Evolutionary conservation across 2,888 invertebrate genomes (phyloP), one percentile per base, ranked within the genome.

Genomic region (Amaurobius ferox): DNA sequence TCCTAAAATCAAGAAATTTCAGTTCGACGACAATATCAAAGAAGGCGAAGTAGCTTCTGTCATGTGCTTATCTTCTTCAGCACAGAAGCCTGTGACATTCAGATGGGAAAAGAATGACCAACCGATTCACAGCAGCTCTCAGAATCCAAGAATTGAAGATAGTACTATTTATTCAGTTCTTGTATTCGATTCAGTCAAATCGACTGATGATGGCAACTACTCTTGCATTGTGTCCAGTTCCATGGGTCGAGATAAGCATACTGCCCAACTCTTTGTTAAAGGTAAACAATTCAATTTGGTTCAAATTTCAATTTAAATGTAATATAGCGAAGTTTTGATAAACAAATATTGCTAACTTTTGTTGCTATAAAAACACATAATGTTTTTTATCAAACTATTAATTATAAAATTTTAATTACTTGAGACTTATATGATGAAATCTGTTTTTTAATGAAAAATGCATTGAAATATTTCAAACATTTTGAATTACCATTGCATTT

Each of bases 201-300:
- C 48, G 0, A 23, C 30, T 0, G 78, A 79, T 55, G 68, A 77
- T 39, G 88, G 79, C 26, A 88, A 88, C 32, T 88, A 88, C 26
- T 72, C 88, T 11, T 88, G 88, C 64, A 70, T 71, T n/a, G 87
- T 67, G 1, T 64, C 30, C 3, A 88, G 44, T 32, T 6, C 55
- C 5, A 32, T 67, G 26, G 88, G 88, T 23, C 30, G 48, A 28
- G 87, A 80, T 30, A 71, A 26, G 5, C 39, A 78, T 16, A 86
- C 81, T n/a, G 76, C 86, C n/a, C 40, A 78, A 39, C 61, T 88
- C 0, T 40, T 48, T 28, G 79, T 88, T 3, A 79, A 73, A 71
- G 86, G 88, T 86, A 61, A 68, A 35, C 9, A n/a, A n/a, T n/a
- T n/a, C n/a, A n/a, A n/a, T n/a, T n/a, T n/a, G n/a, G n/a, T n/a